These are phyloP conservation scores for Cyaniris semiargus DNA, from an alignment of 2,888 invertebrate species.

Conservation along the genomic window DNA sequence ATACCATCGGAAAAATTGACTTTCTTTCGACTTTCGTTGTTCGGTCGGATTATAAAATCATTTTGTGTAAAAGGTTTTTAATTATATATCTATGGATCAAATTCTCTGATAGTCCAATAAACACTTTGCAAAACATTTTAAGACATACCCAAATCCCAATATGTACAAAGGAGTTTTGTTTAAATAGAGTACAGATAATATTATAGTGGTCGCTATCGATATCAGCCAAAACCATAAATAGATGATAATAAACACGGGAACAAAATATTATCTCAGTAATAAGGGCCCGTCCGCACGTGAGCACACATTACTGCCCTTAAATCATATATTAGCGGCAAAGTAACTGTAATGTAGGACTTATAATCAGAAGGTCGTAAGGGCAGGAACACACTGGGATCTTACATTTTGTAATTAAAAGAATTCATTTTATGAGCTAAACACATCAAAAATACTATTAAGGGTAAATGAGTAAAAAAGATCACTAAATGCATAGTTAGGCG, in stretches of 20 bases:
- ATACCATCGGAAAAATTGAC: background rate
- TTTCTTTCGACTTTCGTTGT: background rate
- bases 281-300: conserved; percentile 45
- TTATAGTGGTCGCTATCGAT: background rate
- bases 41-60: background rate
- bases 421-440: background rate
- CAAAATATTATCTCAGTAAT: conserved; percentile 45
- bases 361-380: conserved; percentile 71
- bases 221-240: background rate
- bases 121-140: too few relatives aligned
- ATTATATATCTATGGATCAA: background rate
- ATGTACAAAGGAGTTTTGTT: too few relatives aligned
- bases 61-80: background rate
- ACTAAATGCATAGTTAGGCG: too few relatives aligned
- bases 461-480: too few relatives aligned
- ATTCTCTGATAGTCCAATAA: background rate
- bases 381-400: conserved; percentile 35
- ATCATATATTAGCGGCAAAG: conserved; percentile 78
- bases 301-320: conserved; percentile 58
- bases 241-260: conserved; percentile 20
- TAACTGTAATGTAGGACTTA: conserved; percentile 74
- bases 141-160: too few relatives aligned
- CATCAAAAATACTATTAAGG: too few relatives aligned
- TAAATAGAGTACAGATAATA: too few relatives aligned
- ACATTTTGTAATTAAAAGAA: background rate